Evolutionary conservation across 2,888 invertebrate species (phyloP).

Genomic region (Lomographa bimaculata): DNA sequence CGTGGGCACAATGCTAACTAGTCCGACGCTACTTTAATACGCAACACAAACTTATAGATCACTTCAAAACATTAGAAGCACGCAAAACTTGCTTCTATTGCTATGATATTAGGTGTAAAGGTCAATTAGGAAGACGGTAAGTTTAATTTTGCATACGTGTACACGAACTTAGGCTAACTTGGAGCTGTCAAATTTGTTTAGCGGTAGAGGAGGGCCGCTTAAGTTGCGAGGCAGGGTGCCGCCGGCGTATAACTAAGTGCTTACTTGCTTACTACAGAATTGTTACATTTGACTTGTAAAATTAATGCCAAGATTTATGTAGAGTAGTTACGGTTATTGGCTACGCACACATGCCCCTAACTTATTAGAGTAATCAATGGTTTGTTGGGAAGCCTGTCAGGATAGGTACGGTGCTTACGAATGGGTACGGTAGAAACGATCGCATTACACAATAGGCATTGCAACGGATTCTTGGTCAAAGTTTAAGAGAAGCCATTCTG

Average conservation of each 20-base stretch:
- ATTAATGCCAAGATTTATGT: constrained; percentile 78
- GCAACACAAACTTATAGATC: constrained; percentile 29
- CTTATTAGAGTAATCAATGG: constrained; percentile 21
- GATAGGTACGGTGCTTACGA: constrained; percentile 57
- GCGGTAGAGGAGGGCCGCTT: constrained; percentile 75
- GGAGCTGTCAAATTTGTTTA: constrained; percentile 83
- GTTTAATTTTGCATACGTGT: constrained; percentile 56
- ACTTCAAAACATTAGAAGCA: neutral
- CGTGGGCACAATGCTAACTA: constrained; percentile 78
- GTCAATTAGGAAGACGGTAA: constrained; percentile 23
- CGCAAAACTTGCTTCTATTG: constrained; percentile 36
- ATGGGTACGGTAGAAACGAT: constrained; percentile 52
- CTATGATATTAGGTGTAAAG: constrained; percentile 22
- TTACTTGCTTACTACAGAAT: constrained; percentile 76
- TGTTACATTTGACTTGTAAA: constrained; percentile 80
- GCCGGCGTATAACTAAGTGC: constrained; percentile 76
- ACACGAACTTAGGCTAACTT: constrained; percentile 77
- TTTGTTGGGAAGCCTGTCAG: constrained; percentile 54
- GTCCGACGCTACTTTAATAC: constrained; percentile 68
- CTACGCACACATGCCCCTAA: constrained; percentile 21
- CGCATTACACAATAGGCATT: constrained; percentile 68
- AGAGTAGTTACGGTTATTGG: constrained; percentile 52
- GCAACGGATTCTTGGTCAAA: constrained; percentile 72
- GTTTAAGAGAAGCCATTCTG: constrained; percentile 69
- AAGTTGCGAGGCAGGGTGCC: constrained; percentile 70